Evolutionary conservation across 2,113 vertebrate species (phyloP), one percentile per base, ranked within the genome.

Genomic region (Stomatorhinus ivindoensis): DNA sequence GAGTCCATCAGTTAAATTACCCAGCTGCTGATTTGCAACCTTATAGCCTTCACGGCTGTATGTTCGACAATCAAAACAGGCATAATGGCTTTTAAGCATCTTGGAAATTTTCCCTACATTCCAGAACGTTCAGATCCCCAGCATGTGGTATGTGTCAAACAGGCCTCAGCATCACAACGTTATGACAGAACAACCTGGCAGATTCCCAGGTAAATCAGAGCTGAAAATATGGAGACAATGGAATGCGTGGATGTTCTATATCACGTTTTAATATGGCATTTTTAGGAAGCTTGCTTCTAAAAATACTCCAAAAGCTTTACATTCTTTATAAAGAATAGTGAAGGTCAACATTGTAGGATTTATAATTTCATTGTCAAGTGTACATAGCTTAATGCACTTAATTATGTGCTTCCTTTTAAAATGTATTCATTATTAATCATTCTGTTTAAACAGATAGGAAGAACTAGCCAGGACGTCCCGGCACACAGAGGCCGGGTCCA

Each of bases 1-100:
- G 88, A 89, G 88, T 89, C 76, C 88, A 88, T 88, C 88, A 88
- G 65, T 80, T 88, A 76, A 88, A 88, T 88, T 88, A 88, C 88
- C 65, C 88, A 39, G 88, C 42, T 58, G 76, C 13, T 89, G 88
- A 89, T 58, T 58, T 89, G 88, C 80, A 89, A 83, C 76, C 50
- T 44, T 83, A 89, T 58, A 83, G 88, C 50, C 35, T 89, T 82
- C 51, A n/a, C 50, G 42, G 73, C 51, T 89, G 35, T 88, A 82
- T 89, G 58, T 89, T 55, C 51, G 55, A 82, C 50, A 84, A 89
- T 89, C 48, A 84, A 84, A 84, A 89, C 76, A 89, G 82, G 80
- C 53, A 51, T 89, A 84, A 53, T 44, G 35, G 69, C 88, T 24
- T 83, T 84, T 46, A 89, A 53, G 76, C 21, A 89, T 80, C 48